Conservation (phyloP, 2,797 vertebrate genomes). For the Champsocephalus esox region DNA sequence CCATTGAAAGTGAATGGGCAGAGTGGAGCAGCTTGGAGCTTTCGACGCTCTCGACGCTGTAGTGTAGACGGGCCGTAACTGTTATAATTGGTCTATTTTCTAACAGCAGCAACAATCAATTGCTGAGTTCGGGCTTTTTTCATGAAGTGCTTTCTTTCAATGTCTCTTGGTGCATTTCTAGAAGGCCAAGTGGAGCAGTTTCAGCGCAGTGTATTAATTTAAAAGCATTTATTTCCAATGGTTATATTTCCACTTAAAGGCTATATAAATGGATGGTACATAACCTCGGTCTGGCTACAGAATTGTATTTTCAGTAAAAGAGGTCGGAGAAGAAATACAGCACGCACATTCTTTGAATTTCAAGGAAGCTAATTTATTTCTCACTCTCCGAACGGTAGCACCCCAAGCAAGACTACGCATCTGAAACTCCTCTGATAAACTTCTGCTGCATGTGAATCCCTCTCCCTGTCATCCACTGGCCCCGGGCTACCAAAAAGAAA, state of each 20-base stretch:
- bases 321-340: conserved; percentile 31
- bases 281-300: conserved; percentile 13
- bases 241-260: conserved; percentile 47
- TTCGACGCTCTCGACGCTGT: too few relatives aligned
- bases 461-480: conserved; percentile 46
- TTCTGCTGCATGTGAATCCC: conserved; percentile 42
- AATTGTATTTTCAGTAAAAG: conserved; percentile 3
- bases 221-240: conserved; percentile 61
- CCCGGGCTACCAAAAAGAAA: conserved; percentile 29
- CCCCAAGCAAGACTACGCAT: conserved; percentile 44
- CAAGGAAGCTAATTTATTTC: conserved; percentile 53
- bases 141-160: conserved; percentile 37
- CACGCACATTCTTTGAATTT: conserved; percentile 22
- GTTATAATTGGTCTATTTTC: conserved; percentile 51
- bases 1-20: too few relatives aligned
- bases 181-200: conserved; percentile 28
- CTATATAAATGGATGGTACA: conserved; percentile 17
- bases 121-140: conserved; percentile 60
- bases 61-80: neutral
- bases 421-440: conserved; percentile 61
- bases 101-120: conserved; percentile 35
- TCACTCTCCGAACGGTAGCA: conserved; percentile 46
- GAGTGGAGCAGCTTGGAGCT: too few relatives aligned
- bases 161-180: conserved; percentile 51
- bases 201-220: conserved; percentile 40